A percentile compares a stretch with the other conserved stretches of the same genome.
Conservation (phyloP, 2,113 vertebrate genomes). For the Bettongia penicillata region DNA sequence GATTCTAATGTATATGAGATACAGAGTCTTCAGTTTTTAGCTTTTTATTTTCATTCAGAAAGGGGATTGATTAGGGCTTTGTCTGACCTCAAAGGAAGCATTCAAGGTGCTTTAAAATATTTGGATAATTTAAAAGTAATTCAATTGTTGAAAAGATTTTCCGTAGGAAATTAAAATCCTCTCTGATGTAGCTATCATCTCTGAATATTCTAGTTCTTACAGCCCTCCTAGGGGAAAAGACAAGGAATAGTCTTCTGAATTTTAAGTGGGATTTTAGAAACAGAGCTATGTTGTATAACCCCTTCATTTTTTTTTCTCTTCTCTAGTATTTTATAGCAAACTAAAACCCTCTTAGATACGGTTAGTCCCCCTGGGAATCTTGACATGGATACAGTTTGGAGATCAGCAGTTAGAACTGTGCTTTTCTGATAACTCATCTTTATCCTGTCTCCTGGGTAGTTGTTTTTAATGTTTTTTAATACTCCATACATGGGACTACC, state of each 20-base stretch:
- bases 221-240: neutral
- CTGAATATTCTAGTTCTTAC: neutral
- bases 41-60: slow-evolving; percentile 9
- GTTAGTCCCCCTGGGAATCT: neutral
- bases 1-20: neutral
- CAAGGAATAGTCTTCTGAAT: neutral
- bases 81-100: neutral
- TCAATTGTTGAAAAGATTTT: neutral
- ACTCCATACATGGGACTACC: neutral
- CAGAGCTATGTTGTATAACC: neutral
- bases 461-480: neutral
- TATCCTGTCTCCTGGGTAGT: neutral
- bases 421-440: neutral
- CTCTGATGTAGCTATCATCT: neutral
- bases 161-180: slow-evolving; percentile 16
- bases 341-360: neutral
- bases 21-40: neutral
- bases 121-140: slow-evolving; percentile 3
- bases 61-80: neutral
- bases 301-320: neutral
- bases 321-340: neutral
- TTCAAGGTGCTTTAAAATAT: neutral
- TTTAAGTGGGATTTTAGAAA: neutral
- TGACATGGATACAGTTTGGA: neutral
- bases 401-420: neutral